Evolutionary conservation across 2,113 vertebrate species (phyloP).

Genomic region (Plotosus lineatus): DNA sequence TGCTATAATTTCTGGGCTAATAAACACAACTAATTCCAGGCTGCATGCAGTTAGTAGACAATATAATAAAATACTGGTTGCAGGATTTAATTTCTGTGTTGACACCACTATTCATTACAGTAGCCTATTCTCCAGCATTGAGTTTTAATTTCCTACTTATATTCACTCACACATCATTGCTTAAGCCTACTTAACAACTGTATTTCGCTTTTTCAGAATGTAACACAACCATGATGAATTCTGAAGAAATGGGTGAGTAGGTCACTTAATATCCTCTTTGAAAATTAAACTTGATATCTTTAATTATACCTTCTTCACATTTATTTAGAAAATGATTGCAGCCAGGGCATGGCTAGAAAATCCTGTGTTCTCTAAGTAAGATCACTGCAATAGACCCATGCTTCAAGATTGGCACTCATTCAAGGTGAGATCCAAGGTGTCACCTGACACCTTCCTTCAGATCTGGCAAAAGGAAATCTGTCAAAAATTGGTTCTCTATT

Average conservation of each 20-base stretch:
- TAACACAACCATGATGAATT: slow-evolving; percentile 8
- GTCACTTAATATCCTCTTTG: background rate
- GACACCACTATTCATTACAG: slow-evolving; percentile 11
- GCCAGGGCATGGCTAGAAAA: background rate
- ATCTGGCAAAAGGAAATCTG: background rate
- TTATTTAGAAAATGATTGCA: background rate
- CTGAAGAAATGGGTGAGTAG: background rate
- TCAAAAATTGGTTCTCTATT: background rate
- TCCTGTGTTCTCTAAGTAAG: background rate
- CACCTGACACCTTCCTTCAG: background rate
- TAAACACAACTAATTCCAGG: background rate
- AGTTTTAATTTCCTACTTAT: slow-evolving; percentile 18
- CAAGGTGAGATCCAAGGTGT: too few relatives aligned
- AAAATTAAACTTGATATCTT: slow-evolving; percentile 13
- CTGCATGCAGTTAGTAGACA: background rate
- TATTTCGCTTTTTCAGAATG: background rate
- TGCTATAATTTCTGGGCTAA: background rate
- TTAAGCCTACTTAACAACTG: background rate
- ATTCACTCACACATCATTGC: slow-evolving; percentile 9
- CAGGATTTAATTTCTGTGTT: slow-evolving; percentile 18
- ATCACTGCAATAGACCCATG: background rate
- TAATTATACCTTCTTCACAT: background rate
- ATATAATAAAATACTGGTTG: slow-evolving; percentile 36
- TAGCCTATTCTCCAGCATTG: background rate
- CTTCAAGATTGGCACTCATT: background rate